Evolutionary conservation across 2,113 vertebrate species (phyloP).

Genomic region (Mastomys natalensis): DNA sequence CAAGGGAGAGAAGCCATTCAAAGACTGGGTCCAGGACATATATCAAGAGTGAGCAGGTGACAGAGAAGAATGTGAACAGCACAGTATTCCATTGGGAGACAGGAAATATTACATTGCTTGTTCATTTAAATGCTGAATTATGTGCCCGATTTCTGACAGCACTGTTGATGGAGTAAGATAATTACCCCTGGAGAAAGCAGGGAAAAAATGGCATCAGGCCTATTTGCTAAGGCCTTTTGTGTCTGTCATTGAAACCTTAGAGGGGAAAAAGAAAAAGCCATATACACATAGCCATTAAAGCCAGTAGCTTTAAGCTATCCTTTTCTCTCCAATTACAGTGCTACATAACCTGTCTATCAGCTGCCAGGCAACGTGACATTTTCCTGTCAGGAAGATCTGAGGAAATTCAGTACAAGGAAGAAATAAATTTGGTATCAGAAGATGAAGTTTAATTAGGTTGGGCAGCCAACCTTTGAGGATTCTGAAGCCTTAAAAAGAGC

Average conservation of each 20-base stretch:
- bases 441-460: slow-evolving; percentile 87
- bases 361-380: slow-evolving; percentile 80
- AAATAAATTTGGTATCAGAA: slow-evolving; percentile 84
- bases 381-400: slow-evolving; percentile 78
- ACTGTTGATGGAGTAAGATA: slow-evolving; percentile 92
- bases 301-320: slow-evolving; percentile 75
- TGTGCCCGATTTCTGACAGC: slow-evolving; percentile 86
- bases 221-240: slow-evolving; percentile 81
- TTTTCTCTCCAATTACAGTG: slow-evolving; percentile 78
- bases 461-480: slow-evolving; percentile 80
- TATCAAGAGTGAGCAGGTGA: slow-evolving; percentile 88
- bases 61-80: slow-evolving; percentile 89
- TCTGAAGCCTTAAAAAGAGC: slow-evolving; percentile 75
- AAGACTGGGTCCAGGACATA: slow-evolving; percentile 85
- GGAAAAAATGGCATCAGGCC: slow-evolving; percentile 81
- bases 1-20: slow-evolving; percentile 87
- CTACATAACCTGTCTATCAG: slow-evolving; percentile 83
- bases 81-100: slow-evolving; percentile 86
- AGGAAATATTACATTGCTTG: slow-evolving; percentile 90
- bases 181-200: slow-evolving; percentile 88
- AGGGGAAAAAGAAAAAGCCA: slow-evolving; percentile 30
- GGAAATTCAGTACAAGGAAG: slow-evolving; percentile 81
- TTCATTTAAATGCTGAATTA: slow-evolving; percentile 93
- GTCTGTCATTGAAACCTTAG: slow-evolving; percentile 67
- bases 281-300: slow-evolving; percentile 70